Percentiles rank a stretch among this genome's conserved stretches.
Evolutionary conservation across 2,797 vertebrate species (phyloP).

Genomic region (Allenopithecus nigroviridis): DNA sequence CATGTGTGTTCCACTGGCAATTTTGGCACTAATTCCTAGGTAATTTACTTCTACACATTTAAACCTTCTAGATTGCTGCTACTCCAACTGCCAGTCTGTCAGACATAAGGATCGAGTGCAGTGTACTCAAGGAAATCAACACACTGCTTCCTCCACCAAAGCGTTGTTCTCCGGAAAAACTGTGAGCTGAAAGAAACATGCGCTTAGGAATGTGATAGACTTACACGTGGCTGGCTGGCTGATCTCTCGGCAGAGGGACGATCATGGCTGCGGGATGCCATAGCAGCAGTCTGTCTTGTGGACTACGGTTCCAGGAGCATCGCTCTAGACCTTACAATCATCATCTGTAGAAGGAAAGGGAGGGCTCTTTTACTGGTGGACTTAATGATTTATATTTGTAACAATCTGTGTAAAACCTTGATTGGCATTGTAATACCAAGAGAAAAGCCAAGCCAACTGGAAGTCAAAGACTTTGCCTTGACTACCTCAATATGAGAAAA

Average conservation of each 20-base stretch:
- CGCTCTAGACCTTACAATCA: background rate
- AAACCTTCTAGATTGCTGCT: fast-evolving
- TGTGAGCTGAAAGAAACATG: background rate
- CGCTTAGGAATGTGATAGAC: fast-evolving
- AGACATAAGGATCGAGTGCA: background rate
- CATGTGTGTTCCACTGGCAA: fast-evolving
- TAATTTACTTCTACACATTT: too few relatives aligned
- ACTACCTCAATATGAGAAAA: background rate
- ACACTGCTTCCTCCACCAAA: background rate
- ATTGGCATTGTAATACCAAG: background rate
- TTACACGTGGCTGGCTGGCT: fast-evolving
- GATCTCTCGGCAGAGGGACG: background rate
- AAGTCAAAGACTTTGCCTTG: background rate
- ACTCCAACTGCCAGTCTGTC: background rate
- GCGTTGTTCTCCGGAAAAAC: background rate
- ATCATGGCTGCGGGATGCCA: fast-evolving
- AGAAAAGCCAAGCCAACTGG: background rate
- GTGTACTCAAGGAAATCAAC: background rate
- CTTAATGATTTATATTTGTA: background rate
- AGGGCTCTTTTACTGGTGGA: background rate
- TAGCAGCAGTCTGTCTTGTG: fast-evolving
- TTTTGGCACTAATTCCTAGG: background rate
- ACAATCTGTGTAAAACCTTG: background rate
- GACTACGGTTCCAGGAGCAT: fast-evolving
- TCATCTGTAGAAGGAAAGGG: background rate